Evolutionary conservation across 2,888 invertebrate genomes (phyloP).

Genomic region (Macrostomum cliftonense): DNA sequence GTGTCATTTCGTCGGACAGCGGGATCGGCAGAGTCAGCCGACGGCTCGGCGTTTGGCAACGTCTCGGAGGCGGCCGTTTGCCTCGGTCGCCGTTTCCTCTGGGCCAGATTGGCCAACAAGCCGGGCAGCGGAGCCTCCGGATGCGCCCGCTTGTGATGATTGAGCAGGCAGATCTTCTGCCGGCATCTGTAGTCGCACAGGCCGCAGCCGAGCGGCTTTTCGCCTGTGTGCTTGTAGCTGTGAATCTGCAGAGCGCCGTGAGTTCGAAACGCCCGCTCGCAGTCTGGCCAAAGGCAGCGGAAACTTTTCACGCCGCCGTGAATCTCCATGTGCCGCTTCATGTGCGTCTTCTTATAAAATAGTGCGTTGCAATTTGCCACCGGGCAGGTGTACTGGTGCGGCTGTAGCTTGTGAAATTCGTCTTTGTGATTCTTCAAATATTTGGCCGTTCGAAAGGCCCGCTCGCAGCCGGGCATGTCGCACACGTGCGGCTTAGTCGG

Average conservation of each 20-base stretch:
- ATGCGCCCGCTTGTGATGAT: constrained; percentile 21
- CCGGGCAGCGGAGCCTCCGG: constrained; percentile 1
- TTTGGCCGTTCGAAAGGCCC: constrained; percentile 23
- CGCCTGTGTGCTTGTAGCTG: constrained; percentile 26
- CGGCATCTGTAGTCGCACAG: constrained; percentile 31
- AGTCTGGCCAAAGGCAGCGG: constrained; percentile 27
- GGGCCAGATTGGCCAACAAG: too few relatives aligned
- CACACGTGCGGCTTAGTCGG: constrained; percentile 22
- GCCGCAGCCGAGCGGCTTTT: constrained; percentile 29
- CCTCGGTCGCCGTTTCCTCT: too few relatives aligned
- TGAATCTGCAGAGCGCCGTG: constrained; percentile 31
- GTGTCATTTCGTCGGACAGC: background rate
- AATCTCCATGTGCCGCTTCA: constrained; percentile 28
- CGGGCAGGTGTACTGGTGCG: constrained; percentile 23
- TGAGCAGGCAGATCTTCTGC: constrained; percentile 29
- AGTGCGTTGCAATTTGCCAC: constrained; percentile 25
- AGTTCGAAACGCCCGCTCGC: constrained; percentile 31
- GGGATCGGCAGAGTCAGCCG: too few relatives aligned
- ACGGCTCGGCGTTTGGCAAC: too few relatives aligned
- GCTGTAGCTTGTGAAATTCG: constrained; percentile 22
- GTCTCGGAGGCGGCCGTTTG: too few relatives aligned
- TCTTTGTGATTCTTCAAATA: constrained; percentile 23
- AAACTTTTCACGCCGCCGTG: constrained; percentile 32
- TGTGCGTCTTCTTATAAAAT: constrained; percentile 30
- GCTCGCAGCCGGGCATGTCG: constrained; percentile 24